Percentiles rank a stretch among this genome's conserved stretches.
These are phyloP conservation scores for Harpagus bidentatus DNA, from an alignment of 2,113 vertebrate species.

Conservation along the genomic window DNA sequence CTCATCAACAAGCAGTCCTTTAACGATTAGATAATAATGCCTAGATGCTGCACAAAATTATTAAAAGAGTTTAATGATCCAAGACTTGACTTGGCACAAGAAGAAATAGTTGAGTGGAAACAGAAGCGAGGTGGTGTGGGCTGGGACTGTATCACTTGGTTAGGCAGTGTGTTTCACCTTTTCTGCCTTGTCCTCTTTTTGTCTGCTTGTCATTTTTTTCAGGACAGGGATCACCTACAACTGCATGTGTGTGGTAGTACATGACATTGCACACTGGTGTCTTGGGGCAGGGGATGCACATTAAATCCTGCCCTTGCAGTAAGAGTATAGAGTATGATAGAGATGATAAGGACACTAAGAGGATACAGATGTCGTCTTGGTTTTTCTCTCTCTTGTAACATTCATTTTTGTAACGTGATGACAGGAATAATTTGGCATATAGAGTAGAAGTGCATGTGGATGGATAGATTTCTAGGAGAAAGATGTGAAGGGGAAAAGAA, in stretches of 20 bases:
- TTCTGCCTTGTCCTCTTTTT: background rate
- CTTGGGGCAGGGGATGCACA: background rate
- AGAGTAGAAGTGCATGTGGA: background rate
- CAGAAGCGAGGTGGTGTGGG: background rate
- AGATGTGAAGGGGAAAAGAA: background rate
- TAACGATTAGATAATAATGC: background rate
- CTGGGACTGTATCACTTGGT: background rate
- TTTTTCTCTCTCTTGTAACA: background rate
- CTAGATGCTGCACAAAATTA: background rate
- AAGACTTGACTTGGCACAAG: background rate
- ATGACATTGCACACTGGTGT: background rate
- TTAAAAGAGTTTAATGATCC: background rate
- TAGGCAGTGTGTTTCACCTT: background rate
- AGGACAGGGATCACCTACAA: background rate
- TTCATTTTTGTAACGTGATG: background rate
- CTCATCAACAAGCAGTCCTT: background rate
- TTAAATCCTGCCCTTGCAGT: background rate
- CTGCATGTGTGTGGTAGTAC: background rate
- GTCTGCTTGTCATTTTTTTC: background rate
- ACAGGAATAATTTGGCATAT: background rate
- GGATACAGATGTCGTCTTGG: background rate
- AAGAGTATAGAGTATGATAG: rapidly evolving
- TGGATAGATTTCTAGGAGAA: background rate
- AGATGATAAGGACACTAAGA: background rate
- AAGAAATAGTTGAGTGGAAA: background rate